A percentile compares a stretch with the other conserved stretches of the same genome.
Evolutionary conservation across 1,140 invertebrate species (phyloP).

Genomic region (Drosophila kohkoa): DNA sequence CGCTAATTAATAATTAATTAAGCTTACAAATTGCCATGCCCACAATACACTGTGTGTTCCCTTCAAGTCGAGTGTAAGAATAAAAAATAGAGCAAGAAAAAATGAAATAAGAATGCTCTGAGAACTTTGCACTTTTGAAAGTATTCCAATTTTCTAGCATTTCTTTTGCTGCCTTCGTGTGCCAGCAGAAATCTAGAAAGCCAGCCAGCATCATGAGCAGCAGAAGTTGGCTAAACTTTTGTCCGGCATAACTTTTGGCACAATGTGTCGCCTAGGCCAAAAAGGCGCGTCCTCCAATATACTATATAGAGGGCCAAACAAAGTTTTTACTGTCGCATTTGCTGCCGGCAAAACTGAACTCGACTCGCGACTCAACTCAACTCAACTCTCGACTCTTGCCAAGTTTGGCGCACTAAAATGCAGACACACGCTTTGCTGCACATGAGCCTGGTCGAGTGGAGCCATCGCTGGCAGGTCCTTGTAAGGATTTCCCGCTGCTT

Average conservation of each 20-base stretch:
- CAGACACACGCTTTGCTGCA: slow-evolving; percentile 50
- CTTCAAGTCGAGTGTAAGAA: slow-evolving; percentile 10
- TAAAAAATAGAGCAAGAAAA: slow-evolving; percentile 22
- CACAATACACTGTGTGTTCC: background rate
- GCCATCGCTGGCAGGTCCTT: slow-evolving; percentile 58
- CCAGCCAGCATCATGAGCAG: too few relatives aligned
- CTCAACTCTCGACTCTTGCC: background rate
- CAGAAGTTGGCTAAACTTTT: slow-evolving; percentile 58
- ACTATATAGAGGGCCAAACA: slow-evolving; percentile 19
- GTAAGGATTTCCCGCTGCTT: slow-evolving; percentile 45
- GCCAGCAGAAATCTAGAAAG: background rate
- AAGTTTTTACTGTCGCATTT: slow-evolving; percentile 82
- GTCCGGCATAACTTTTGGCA: slow-evolving; percentile 64
- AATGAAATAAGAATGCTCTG: too few relatives aligned
- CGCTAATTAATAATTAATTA: slow-evolving; percentile 82
- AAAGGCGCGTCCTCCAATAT: slow-evolving; percentile 12
- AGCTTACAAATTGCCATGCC: slow-evolving; percentile 63
- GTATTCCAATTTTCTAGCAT: slow-evolving; percentile 78
- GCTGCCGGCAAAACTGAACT: slow-evolving; percentile 32
- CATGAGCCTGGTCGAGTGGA: slow-evolving; percentile 23
- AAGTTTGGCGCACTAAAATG: slow-evolving; percentile 66
- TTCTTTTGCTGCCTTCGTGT: slow-evolving; percentile 32
- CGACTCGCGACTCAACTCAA: background rate
- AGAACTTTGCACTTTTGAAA: slow-evolving; percentile 66
- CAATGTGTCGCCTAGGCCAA: slow-evolving; percentile 65